These are phyloP conservation scores for Bos taurus DNA, from an alignment of 2,113 vertebrate species.

Conservation along the genomic window ARS-UCD2.0 NC_037332.1:88457001-88457500, in stretches of 20 bases:
- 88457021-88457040: constrained; percentile 63
- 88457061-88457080: constrained; percentile 47
- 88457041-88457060: constrained; percentile 57
- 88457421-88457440: neutral
- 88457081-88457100: neutral
- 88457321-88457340: neutral
- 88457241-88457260: neutral
- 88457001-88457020: constrained; percentile 71
- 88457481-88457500: neutral
- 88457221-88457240: neutral
- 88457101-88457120: neutral
- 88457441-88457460: neutral
- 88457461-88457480: neutral
- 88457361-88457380: neutral
- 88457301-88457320: neutral
- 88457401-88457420: neutral
- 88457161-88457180: neutral
- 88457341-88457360: no score
- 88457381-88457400: neutral
- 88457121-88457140: neutral
- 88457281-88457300: neutral
- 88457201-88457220: neutral
- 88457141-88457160: neutral
- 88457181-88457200: neutral
- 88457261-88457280: neutral